Conservation (phyloP, 2,113 vertebrate genomes). For the Brevimyrus niger region DNA sequence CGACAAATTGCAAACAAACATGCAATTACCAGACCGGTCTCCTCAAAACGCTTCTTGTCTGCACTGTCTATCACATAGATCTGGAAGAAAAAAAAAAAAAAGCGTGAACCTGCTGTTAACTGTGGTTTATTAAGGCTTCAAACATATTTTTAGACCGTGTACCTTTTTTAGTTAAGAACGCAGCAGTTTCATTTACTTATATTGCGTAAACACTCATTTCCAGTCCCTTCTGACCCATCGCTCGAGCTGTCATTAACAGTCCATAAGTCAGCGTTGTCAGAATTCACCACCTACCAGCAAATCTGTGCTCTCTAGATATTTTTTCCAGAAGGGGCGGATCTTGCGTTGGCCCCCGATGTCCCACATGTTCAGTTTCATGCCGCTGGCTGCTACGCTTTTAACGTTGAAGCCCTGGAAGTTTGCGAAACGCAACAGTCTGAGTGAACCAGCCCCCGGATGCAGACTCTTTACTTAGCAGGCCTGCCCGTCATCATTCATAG, state of each 20-base stretch:
- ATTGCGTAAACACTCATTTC: not conserved
- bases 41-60: slow-evolving; percentile 82
- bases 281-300: slow-evolving; percentile 52
- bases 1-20: not conserved
- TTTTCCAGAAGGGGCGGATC: slow-evolving; percentile 62
- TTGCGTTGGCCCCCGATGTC: slow-evolving; percentile 65
- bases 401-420: slow-evolving; percentile 62
- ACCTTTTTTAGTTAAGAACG: too few relatives aligned
- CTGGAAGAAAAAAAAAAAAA: slow-evolving; percentile 53
- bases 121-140: not conserved
- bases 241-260: not conserved
- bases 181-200: not conserved
- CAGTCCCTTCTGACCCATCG: not conserved
- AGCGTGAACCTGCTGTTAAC: not conserved
- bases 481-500: not conserved
- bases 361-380: slow-evolving; percentile 65
- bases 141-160: not conserved
- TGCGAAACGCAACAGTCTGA: not conserved
- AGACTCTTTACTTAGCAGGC: not conserved
- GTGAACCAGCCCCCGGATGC: not conserved
- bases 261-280: not conserved
- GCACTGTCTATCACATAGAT: slow-evolving; percentile 85
- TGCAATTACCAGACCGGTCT: slow-evolving; percentile 73
- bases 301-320: slow-evolving; percentile 65
- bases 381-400: slow-evolving; percentile 57